These are phyloP conservation scores for Cephalotes varians DNA, from an alignment of 2,888 invertebrate species.

Conservation along the genomic window DNA sequence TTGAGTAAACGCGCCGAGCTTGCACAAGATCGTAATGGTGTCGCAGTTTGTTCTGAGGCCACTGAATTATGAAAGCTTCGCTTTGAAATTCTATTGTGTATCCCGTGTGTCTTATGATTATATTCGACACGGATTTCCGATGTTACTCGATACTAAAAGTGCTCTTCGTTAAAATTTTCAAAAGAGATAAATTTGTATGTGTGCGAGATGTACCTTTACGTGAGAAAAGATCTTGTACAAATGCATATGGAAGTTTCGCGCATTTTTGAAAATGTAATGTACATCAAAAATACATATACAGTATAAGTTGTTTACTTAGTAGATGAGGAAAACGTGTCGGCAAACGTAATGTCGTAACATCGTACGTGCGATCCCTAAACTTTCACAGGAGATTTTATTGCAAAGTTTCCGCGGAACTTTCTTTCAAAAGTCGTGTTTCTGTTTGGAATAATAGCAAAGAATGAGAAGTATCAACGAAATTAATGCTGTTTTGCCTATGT, in stretches of 20 bases:
- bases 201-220: not conserved
- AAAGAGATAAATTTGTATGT: not conserved
- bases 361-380: not conserved
- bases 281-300: not conserved
- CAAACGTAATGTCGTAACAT: slow-evolving; percentile 17
- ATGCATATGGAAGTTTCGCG: not conserved
- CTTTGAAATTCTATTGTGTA: slow-evolving; percentile 23
- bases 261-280: not conserved
- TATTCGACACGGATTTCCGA: not conserved
- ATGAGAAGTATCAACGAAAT: slow-evolving; percentile 6
- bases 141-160: not conserved
- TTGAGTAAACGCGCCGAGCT: slow-evolving; percentile 12
- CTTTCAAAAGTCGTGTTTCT: not conserved
- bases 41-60: not conserved
- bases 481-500: not conserved
- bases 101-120: not conserved
- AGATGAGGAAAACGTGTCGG: not conserved
- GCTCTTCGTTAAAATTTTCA: not conserved
- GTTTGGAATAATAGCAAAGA: not conserved
- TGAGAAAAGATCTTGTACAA: not conserved
- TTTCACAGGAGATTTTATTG: not conserved
- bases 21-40: slow-evolving; percentile 17
- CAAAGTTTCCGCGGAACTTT: slow-evolving; percentile 26
- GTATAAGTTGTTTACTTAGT: slow-evolving; percentile 5
- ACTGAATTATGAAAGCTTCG: slow-evolving; percentile 15